A percentile compares a stretch with the other conserved stretches of the same genome.
phyloP scores from a whole-genome alignment of 2,888 invertebrate species.

The Hemaris fuciformis region DNA sequence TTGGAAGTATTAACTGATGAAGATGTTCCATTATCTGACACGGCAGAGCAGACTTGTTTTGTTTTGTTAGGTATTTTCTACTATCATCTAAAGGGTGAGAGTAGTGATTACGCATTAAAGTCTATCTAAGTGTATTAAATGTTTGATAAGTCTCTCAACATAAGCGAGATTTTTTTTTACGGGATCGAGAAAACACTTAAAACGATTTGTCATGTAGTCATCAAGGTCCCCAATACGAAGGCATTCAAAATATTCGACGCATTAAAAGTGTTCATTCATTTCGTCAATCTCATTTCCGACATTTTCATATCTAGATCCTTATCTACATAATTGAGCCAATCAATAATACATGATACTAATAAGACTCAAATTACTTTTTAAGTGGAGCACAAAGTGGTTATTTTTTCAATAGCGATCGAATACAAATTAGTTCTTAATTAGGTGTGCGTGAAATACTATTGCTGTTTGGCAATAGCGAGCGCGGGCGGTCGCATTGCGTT shows the following conservation, averaged over 20 bases:
- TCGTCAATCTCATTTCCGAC: constrained; percentile 11
- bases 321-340: constrained; percentile 4
- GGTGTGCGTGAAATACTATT: constrained; percentile 20
- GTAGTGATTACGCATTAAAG: no score
- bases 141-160: no score
- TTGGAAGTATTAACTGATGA: no score
- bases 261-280: background rate
- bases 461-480: constrained; percentile 21
- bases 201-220: background rate
- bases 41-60: no score
- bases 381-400: background rate
- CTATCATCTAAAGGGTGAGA: no score
- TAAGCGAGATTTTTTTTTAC: no score
- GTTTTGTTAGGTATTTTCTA: no score
- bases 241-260: background rate
- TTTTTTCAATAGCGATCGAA: constrained; percentile 5
- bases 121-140: no score
- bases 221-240: background rate
- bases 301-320: background rate
- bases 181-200: no score
- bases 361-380: constrained; percentile 10
- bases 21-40: no score
- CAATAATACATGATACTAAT: constrained; percentile 4
- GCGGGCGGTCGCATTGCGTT: constrained; percentile 11
- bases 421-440: constrained; percentile 13